Conservation (phyloP, 2,888 invertebrate genomes). For the Cotesia congregata region DNA sequence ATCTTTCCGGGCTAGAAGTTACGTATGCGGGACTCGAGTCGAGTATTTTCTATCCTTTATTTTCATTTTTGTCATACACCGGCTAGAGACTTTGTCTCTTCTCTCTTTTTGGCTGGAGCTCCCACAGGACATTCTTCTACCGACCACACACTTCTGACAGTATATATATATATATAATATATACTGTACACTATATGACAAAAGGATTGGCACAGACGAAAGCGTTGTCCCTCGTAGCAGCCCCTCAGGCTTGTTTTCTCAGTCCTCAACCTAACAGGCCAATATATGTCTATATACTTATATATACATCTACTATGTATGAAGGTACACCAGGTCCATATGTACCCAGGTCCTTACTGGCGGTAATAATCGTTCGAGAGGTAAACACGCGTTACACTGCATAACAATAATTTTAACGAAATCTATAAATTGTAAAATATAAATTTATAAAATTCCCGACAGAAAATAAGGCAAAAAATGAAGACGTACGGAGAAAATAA, state of each 20-base stretch:
- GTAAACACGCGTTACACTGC: constrained; percentile 27
- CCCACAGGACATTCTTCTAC: background rate
- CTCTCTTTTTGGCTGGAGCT: background rate
- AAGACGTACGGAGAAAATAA: background rate
- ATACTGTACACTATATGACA: background rate
- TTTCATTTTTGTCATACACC: background rate
- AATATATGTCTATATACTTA: background rate
- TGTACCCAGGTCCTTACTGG: constrained; percentile 33
- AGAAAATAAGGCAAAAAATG: background rate
- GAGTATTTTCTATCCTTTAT: background rate
- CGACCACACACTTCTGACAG: background rate
- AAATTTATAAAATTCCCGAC: background rate
- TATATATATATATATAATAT: background rate
- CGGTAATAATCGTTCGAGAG: constrained; percentile 52
- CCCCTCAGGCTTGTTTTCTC: constrained; percentile 39
- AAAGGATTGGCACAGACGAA: constrained; percentile 24
- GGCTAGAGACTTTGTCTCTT: background rate
- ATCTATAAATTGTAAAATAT: background rate
- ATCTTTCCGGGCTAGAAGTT: constrained; percentile 42
- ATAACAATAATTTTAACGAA: constrained; percentile 41
- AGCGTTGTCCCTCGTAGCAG: constrained; percentile 13
- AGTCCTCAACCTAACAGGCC: constrained; percentile 37
- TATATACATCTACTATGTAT: background rate
- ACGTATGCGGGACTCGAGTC: constrained; percentile 55
- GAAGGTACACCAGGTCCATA: constrained; percentile 32